Conservation (phyloP, 2,888 invertebrate genomes). For the Temnothorax rugatulus region DNA sequence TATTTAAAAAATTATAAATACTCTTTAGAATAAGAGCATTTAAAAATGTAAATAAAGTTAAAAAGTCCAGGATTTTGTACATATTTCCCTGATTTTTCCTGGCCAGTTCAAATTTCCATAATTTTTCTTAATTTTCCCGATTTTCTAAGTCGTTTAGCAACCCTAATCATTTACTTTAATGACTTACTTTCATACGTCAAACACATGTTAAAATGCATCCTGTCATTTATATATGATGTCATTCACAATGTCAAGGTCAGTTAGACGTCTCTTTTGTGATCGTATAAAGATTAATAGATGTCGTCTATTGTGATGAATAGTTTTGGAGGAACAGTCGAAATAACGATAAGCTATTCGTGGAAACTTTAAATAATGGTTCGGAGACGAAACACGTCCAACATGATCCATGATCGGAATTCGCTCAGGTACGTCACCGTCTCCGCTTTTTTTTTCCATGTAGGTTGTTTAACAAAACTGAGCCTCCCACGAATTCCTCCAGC, state of each 20-base stretch:
- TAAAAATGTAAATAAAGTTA: too few species aligned
- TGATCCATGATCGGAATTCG: slow-evolving; percentile 31
- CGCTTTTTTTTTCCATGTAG: not conserved
- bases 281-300: slow-evolving; percentile 35
- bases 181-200: not conserved
- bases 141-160: too few species aligned
- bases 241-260: slow-evolving; percentile 25
- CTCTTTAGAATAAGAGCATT: too few species aligned
- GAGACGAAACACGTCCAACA: slow-evolving; percentile 16
- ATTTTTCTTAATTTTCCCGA: too few species aligned
- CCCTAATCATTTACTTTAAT: not conserved
- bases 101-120: too few species aligned
- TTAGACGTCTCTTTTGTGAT: not conserved
- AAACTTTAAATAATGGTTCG: slow-evolving; percentile 21
- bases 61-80: too few species aligned
- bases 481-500: slow-evolving; percentile 79
- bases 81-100: too few species aligned
- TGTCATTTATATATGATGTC: not conserved
- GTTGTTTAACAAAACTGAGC: slow-evolving; percentile 69
- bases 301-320: slow-evolving; percentile 25
- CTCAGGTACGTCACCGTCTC: slow-evolving; percentile 38
- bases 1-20: too few species aligned
- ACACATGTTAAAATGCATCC: not conserved
- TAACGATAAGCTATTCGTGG: slow-evolving; percentile 26
- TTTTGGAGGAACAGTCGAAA: not conserved